phyloP scores from a whole-genome alignment of 1,140 invertebrate genomes.

The Drosophila truncata region DNA sequence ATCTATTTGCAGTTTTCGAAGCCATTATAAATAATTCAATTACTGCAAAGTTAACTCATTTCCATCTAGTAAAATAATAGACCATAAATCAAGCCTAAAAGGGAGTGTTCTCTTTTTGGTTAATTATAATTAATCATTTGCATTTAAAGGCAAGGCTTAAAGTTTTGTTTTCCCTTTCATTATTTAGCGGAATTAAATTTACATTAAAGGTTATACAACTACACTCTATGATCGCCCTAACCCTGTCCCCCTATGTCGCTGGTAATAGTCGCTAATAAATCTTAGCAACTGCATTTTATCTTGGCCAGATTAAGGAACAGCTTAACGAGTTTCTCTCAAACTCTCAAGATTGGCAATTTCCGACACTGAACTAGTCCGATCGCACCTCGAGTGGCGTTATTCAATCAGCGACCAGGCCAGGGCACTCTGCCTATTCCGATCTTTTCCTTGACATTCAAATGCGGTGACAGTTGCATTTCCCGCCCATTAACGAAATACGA shows the following conservation, averaged over 20 bases:
- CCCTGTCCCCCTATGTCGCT: background rate
- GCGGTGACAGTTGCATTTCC: slow-evolving; percentile 61
- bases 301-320: slow-evolving; percentile 4
- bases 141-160: background rate
- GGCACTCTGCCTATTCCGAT: slow-evolving; percentile 12
- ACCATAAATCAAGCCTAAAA: background rate
- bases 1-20: background rate
- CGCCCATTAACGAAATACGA: slow-evolving; percentile 61
- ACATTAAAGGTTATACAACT: background rate
- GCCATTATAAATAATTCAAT: background rate
- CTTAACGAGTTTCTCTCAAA: slow-evolving; percentile 7
- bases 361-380: slow-evolving; percentile 39
- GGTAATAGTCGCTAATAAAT: background rate
- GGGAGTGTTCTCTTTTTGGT: background rate
- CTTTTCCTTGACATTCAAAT: slow-evolving; percentile 44
- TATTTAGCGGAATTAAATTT: background rate
- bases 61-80: background rate
- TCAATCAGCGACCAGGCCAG: slow-evolving; percentile 31
- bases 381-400: slow-evolving; percentile 43
- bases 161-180: background rate
- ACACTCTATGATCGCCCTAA: too few relatives aligned
- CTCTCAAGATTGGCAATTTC: slow-evolving; percentile 27
- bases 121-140: background rate
- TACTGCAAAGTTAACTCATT: background rate
- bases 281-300: background rate